Conservation (phyloP, 2,113 vertebrate species). For the Pagrus major region DNA sequence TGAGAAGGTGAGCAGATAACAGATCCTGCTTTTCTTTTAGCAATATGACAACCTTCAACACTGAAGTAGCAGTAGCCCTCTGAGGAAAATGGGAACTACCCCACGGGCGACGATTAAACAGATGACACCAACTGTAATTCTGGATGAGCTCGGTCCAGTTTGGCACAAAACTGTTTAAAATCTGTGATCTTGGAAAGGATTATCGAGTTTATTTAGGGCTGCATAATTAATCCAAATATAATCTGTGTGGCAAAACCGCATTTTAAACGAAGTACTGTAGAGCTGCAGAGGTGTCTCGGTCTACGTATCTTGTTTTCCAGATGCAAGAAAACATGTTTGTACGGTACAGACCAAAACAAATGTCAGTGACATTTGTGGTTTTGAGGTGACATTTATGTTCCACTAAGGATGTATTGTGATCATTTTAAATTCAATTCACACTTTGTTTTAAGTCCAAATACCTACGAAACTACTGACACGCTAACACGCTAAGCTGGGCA, state of each 20-base stretch:
- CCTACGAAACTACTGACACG: no score
- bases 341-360: no score
- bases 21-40: neutral
- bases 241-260: no score
- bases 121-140: fast-evolving
- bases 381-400: neutral
- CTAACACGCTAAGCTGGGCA: no score
- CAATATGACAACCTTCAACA: neutral
- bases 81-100: neutral
- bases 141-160: neutral
- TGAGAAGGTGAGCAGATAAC: neutral
- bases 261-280: no score
- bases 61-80: neutral
- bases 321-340: no score
- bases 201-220: no score
- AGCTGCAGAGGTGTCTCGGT: no score
- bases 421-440: no score
- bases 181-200: neutral
- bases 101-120: neutral
- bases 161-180: no score
- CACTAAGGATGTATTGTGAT: neutral
- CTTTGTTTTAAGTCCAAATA: neutral
- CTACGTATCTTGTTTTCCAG: no score
- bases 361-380: neutral
- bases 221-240: no score